phyloP scores from a whole-genome alignment of 2,888 invertebrate genomes.

The Stratiomys singularior region DNA sequence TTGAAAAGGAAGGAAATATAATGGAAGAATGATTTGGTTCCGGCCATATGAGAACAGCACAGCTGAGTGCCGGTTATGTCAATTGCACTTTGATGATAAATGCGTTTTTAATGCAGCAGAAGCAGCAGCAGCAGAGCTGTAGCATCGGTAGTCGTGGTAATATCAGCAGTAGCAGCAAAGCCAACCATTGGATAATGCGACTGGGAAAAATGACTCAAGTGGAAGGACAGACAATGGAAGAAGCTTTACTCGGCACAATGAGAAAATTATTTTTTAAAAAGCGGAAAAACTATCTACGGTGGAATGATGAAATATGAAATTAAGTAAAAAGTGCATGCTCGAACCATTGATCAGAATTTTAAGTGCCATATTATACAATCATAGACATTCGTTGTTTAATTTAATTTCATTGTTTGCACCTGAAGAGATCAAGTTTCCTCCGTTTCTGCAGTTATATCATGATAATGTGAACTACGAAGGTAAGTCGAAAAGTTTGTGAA shows the following conservation, averaged over 20 bases:
- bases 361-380: too few relatives aligned
- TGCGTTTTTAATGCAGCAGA: conserved; percentile 40
- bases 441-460: too few relatives aligned
- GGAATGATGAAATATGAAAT: too few relatives aligned
- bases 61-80: conserved; percentile 8
- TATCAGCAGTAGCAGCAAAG: background rate
- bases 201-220: background rate
- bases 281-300: background rate
- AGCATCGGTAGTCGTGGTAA: too few relatives aligned
- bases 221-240: background rate
- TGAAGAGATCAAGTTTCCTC: too few relatives aligned
- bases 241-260: background rate
- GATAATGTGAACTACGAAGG: too few relatives aligned
- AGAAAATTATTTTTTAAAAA: background rate
- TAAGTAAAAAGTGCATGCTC: too few relatives aligned
- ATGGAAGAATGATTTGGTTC: conserved; percentile 37
- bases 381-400: too few relatives aligned
- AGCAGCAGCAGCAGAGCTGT: background rate
- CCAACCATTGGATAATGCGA: background rate
- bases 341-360: too few relatives aligned
- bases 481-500: too few relatives aligned
- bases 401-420: too few relatives aligned
- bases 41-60: conserved; percentile 20
- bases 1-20: conserved; percentile 37
- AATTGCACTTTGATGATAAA: conserved; percentile 37